Base-by-base conservation (phyloP, 2,113 vertebrate genomes). In the Otis tarda region DNA sequence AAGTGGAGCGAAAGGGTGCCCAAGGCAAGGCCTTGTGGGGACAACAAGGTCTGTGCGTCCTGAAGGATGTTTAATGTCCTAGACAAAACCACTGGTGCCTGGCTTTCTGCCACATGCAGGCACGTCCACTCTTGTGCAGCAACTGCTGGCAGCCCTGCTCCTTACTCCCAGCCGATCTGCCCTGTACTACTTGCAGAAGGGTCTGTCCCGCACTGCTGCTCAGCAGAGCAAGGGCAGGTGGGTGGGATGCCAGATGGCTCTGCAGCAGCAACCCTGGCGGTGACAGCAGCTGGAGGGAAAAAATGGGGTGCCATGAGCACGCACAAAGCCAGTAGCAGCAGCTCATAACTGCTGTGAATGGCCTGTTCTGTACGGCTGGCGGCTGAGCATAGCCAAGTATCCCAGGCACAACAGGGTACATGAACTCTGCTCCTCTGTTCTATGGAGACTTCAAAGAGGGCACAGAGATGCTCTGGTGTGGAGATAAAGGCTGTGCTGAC, bases 341-440 rank as follows among this genome's bases (percentile, higher is more conserved):
- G 39, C 70, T 64, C 43, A 23, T 10, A 49, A 9, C 39, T 74
- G 20, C 75, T 85, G 39, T 30, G 49, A 52, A 33, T 6, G 30
- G 9, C 20, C 30, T 39, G 21, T 35, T 33, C 39, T 80, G 7
- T 21, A 24, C 0, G 0, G 12, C 64, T 78, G 31, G 9, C 0
- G 0, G 27, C 7, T 6, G 30, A 53, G 37, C 17, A 43, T n/a
- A 81, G n/a, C 41, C 1, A 1, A 33, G 33, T 12, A 39, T 12
- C 24, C 37, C 1, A 0, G 5, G 25, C 27, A 39, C 50, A 52
- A 24, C 24, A 55, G 7, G 1, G 0, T 55, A 23, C 14, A 14
- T 10, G 65, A 53, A 13, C 5, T 41, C 37, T 67, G 33, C 27
- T 69, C 52, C 39, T 76, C 17, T 52, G 20, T 35, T 76, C 77